Conservation (phyloP, 2,797 vertebrate genomes). For the Pseudochirops cupreus region DNA sequence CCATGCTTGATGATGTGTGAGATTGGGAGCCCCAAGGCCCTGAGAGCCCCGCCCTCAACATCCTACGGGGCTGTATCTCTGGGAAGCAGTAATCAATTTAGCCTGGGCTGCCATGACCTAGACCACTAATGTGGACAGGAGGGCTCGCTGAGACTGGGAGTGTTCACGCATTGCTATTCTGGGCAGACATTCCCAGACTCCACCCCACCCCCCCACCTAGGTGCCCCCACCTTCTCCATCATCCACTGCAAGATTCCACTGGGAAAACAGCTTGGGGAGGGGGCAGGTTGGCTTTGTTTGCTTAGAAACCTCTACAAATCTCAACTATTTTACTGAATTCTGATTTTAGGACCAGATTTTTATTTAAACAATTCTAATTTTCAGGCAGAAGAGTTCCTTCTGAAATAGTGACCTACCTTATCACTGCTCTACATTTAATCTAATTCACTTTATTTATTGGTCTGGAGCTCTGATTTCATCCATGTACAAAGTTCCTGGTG, state of each 20-base stretch:
- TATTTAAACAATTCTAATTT: background rate
- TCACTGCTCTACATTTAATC: background rate
- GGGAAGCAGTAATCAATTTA: constrained; percentile 30
- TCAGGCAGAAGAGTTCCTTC: background rate
- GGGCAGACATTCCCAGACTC: background rate
- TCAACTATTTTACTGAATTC: background rate
- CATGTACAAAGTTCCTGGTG: background rate
- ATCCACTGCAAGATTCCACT: background rate
- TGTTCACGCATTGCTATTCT: background rate
- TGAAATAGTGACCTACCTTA: background rate
- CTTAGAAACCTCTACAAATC: constrained; percentile 53
- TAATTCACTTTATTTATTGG: background rate
- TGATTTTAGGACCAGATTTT: constrained; percentile 9
- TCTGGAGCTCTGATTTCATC: background rate
- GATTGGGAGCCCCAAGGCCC: constrained; percentile 60
- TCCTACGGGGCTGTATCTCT: constrained; percentile 59
- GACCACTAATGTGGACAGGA: constrained; percentile 44
- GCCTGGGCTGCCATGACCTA: constrained; percentile 21
- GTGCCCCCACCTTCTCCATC: background rate
- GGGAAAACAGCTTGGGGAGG: constrained; percentile 28
- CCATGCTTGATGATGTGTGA: constrained; percentile 69
- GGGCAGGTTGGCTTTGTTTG: constrained; percentile 3
- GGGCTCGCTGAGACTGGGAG: background rate
- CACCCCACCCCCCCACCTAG: background rate
- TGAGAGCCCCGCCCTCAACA: constrained; percentile 9